Conservation (phyloP, 53 echinoderm and acorn worm genomes). For the Echinometra lucunter region DNA sequence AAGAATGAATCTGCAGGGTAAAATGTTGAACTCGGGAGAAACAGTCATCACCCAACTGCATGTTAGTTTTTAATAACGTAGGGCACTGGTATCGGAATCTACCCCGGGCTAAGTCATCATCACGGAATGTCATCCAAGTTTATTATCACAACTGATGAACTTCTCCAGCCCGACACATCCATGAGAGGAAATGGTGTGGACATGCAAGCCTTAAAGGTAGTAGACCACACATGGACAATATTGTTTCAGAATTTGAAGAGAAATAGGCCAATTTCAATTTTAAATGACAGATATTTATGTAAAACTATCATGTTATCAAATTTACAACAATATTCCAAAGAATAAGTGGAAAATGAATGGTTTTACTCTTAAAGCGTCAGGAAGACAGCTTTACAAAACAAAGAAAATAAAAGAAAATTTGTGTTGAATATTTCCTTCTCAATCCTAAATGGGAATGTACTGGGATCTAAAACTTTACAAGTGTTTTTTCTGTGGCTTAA, state of each 20-base stretch:
- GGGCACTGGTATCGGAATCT: background rate
- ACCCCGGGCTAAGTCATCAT: slow-evolving; percentile 23
- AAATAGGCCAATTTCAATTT: background rate
- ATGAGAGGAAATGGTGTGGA: background rate
- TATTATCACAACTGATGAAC: slow-evolving; percentile 52
- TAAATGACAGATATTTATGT: too few relatives aligned
- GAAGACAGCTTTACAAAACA: too few relatives aligned
- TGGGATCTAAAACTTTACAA: too few relatives aligned
- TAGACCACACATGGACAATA: background rate
- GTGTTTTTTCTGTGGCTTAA: too few relatives aligned
- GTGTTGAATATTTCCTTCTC: too few relatives aligned
- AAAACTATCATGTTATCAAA: too few relatives aligned
- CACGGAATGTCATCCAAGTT: slow-evolving; percentile 43
- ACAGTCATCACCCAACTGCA: background rate
- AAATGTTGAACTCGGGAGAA: background rate
- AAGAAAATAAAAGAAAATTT: too few relatives aligned
- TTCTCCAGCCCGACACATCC: background rate
- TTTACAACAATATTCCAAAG: too few relatives aligned
- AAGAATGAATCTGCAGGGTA: too few relatives aligned
- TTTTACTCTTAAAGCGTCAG: too few relatives aligned
- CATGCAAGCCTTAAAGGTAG: background rate
- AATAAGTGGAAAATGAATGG: too few relatives aligned
- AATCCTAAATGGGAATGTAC: too few relatives aligned
- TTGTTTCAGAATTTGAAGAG: background rate
- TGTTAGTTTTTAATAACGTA: slow-evolving; percentile 42